These are phyloP conservation scores for Notolepis coatsorum DNA, from an alignment of 2,797 vertebrate genomes.

Conservation along the genomic window DNA sequence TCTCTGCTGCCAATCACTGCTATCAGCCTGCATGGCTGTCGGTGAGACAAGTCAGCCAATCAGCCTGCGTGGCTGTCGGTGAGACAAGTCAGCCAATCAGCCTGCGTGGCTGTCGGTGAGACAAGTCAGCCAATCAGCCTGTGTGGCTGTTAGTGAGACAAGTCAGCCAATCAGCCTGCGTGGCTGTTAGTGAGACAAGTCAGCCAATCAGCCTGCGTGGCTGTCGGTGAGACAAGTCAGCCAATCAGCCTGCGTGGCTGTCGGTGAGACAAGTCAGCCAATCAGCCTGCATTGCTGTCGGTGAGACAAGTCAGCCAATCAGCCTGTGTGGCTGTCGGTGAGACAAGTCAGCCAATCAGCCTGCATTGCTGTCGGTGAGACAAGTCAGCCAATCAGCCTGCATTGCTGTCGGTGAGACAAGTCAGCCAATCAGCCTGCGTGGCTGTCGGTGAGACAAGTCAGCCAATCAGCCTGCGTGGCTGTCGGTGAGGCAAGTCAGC, in stretches of 20 bases:
- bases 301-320: conserved; percentile 23
- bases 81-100: conserved; percentile 19
- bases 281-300: no score
- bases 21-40: not conserved
- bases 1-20: not conserved
- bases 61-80: conserved; percentile 19
- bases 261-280: conserved; percentile 13
- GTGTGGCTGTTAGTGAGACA: conserved; percentile 9
- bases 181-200: not conserved
- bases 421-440: conserved; percentile 29
- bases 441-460: conserved; percentile 17
- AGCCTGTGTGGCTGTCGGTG: conserved; percentile 13
- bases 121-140: conserved; percentile 24
- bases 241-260: conserved; percentile 29
- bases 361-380: not conserved
- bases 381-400: no score
- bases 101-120: conserved; percentile 4
- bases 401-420: not conserved
- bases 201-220: not conserved
- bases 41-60: conserved; percentile 30
- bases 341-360: conserved; percentile 16
- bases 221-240: conserved; percentile 15
- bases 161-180: conserved; percentile 8
- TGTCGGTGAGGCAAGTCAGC: no score
- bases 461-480: conserved; percentile 14